Base-by-base conservation (phyloP, 1,140 invertebrate species). In the Dolichoris vasculosae region DNA sequence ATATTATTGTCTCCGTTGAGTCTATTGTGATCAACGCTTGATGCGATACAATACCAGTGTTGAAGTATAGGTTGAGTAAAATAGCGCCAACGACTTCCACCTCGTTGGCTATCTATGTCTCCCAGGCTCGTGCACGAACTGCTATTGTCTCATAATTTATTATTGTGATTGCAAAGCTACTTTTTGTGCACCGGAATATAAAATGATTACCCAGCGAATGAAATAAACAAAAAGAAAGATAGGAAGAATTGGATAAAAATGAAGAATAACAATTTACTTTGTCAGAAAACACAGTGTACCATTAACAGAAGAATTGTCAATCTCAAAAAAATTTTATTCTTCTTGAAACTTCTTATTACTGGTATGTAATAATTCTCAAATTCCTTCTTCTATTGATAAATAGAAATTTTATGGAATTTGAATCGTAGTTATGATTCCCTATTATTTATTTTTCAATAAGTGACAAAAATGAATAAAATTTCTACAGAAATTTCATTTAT, bases 61-160 rank as follows among this genome's bases (percentile, higher is more conserved):
- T 26, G 38, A 73, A 26, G 26, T 73, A 43, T 43, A 73, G 69
- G 69, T 73, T n/a, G 26, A 86, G 87, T 23, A 75, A 82, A 48
- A 73, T 48, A 67, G 20, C 67, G 46, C 11, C 46, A 69, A 55
- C 48, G 71, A 83, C 69, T 83, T 83, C 71, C 51, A 83, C 26
- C n/a, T 80, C 59, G 78, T 67, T 80, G 55, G 0, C 23, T 83
- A 83, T 83, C n/a, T 83, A 40, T 73, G 30, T 63, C 55, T 83
- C 35, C 30, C 15, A 38, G 38, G 59, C 23, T n/a, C 0, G 40
- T 86, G 87, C 82, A 78, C 81, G 67, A 71, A 26, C 0, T 26
- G 1, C 85, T 63, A 88, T 89, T 89, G 88, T 89, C 85, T 87
- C 82, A 78, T 89, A 89, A 90, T 90, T 90, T 88, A 90, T 88